Base-by-base conservation (phyloP, 2,888 invertebrate genomes). In the Herminia tarsipennalis region DNA sequence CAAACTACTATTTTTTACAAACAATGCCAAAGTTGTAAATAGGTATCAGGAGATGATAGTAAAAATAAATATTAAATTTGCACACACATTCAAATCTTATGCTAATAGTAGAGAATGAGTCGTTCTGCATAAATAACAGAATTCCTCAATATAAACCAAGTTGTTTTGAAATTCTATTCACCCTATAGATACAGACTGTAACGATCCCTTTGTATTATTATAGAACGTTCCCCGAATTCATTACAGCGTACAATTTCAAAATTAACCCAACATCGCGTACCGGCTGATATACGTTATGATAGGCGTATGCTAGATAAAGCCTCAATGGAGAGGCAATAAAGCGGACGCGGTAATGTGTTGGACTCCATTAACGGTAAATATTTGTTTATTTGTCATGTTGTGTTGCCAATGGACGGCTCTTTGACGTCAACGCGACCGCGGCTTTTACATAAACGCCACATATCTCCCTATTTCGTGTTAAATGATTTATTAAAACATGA, bases 281-380 rank as follows among this genome's bases (percentile, higher is more conserved):
- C 12, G 6, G 12, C 42, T 44, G 47, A 46, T 57, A 51, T 48
- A 36, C 34, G 37, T 43, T 44, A 39, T 42, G 50, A 57, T 52
- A 48, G 30, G 40, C 39, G 30, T 47, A 48, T 55, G 35, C 56
- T 61, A 64, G 58, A 58, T 64, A 61, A 62, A 61, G 63, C 67
- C 54, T 58, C 53, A 65, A 57, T 62, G 62, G 48, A 49, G 50
- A 50, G 60, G 59, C 57, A 71, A 74, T 74, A 73, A 71, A 74
- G 70, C 64, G 67, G 54, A 61, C 66, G 63, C 61, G 56, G 63
- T 77, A 74, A 77, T 80, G 68, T 78, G 76, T 73, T 59, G 60
- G 66, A 71, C 67, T 77, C 76, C 79, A 86, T 86, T 85, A 86
- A 75, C 72, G 74, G 69, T 67, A 86, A 87, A 88, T 85, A 86